Percentiles rank a stretch among this genome's conserved stretches.
Conservation (phyloP, 1,140 invertebrate species). For the Fopius arisanus region DNA sequence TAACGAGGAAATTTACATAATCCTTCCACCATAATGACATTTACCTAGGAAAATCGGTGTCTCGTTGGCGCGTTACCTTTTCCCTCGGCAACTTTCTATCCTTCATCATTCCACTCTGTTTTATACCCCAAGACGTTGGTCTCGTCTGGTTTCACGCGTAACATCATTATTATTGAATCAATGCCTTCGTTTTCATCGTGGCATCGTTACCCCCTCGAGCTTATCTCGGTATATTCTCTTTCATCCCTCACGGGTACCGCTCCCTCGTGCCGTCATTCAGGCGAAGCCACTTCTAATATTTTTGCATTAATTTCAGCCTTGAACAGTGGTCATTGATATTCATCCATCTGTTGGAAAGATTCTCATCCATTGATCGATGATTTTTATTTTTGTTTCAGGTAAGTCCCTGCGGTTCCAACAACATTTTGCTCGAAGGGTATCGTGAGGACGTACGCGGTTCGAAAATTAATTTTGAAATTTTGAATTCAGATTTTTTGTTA, state of each 20-base stretch:
- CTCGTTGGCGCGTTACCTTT: constrained; percentile 3
- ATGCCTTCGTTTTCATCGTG: constrained; percentile 31
- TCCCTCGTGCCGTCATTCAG: background rate
- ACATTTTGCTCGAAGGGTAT: too few relatives aligned
- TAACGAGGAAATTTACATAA: constrained; percentile 38
- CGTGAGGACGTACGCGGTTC: too few relatives aligned
- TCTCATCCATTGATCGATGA: background rate
- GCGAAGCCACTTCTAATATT: background rate
- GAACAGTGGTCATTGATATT: constrained; percentile 11
- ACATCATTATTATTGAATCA: constrained; percentile 38
- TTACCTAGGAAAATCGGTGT: constrained; percentile 31
- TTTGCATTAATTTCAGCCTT: background rate
- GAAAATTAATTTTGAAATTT: too few relatives aligned
- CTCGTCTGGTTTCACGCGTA: constrained; percentile 11
- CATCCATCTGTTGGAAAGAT: background rate
- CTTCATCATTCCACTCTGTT: background rate
- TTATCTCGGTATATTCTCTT: background rate
- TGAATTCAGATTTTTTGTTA: too few relatives aligned
- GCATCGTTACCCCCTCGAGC: background rate
- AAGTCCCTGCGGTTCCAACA: background rate
- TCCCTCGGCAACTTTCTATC: background rate
- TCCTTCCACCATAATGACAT: constrained; percentile 35
- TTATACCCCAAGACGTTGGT: background rate
- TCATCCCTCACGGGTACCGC: background rate
- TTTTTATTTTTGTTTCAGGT: background rate